Percentiles rank a stretch among this genome's conserved stretches.
phyloP scores from a whole-genome alignment of 1,140 invertebrate genomes.

The Drosophila aff. region DNA sequence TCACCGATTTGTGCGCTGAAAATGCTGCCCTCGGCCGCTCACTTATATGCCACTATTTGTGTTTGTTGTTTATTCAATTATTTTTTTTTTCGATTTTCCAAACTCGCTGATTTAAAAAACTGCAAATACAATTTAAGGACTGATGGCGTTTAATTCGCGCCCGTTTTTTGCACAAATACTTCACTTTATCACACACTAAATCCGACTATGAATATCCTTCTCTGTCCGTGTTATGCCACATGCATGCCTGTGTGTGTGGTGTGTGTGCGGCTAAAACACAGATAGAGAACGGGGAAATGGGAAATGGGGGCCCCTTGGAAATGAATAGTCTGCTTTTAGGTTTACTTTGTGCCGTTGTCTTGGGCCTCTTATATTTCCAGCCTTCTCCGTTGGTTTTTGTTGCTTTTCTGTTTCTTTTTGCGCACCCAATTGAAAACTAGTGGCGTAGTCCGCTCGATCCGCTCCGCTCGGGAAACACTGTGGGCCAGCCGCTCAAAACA shows the following conservation, averaged over 20 bases:
- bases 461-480: slow-evolving; percentile 46
- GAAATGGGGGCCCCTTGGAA: slow-evolving; percentile 3
- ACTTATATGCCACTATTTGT: slow-evolving; percentile 65
- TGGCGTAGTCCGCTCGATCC: slow-evolving; percentile 44
- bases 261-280: slow-evolving; percentile 19
- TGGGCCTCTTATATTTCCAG: slow-evolving; percentile 19
- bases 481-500: slow-evolving; percentile 67
- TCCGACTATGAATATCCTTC: slow-evolving; percentile 34
- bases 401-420: slow-evolving; percentile 29
- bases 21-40: slow-evolving; percentile 25
- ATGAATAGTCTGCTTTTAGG: slow-evolving; percentile 45
- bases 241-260: slow-evolving; percentile 27
- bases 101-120: slow-evolving; percentile 15
- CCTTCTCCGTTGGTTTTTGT: slow-evolving; percentile 20
- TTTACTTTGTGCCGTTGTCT: slow-evolving; percentile 31
- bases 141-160: slow-evolving; percentile 11
- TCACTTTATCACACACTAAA: slow-evolving; percentile 46
- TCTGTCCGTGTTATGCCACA: slow-evolving; percentile 42
- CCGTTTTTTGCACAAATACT: slow-evolving; percentile 26
- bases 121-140: slow-evolving; percentile 28
- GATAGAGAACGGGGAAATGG: slow-evolving; percentile 10
- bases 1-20: slow-evolving; percentile 59
- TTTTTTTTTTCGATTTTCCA: slow-evolving; percentile 13
- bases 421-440: slow-evolving; percentile 41
- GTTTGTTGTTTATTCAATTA: slow-evolving; percentile 24